Base-by-base conservation (phyloP, 2,113 vertebrate species). In the Oxyura jamaicensis region DNA sequence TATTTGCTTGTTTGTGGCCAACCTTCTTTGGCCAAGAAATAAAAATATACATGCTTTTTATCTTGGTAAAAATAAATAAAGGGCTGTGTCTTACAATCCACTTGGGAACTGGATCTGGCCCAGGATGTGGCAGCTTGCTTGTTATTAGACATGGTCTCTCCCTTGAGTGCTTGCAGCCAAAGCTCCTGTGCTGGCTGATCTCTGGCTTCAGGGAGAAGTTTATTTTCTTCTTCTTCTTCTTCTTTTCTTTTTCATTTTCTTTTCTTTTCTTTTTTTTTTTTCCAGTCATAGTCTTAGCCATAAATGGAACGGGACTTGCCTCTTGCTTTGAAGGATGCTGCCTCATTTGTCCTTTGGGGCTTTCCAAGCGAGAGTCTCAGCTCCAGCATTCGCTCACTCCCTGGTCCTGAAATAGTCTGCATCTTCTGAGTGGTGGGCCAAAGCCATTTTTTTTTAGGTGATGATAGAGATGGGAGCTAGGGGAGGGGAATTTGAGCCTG, bases 161-260 rank as follows among this genome's bases (percentile, higher is more conserved):
- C 39, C 65, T 72, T 0, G 3, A 86, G 35, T 50, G 17, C 62
- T 91, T 5, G 1, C 56, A 91, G 81, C 62, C 73, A 89, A 58
- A 91, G 62, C 94, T 95, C 91, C 91, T 92, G 91, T 93, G 82
- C 71, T 95, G 91, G 86, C 89, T 92, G 86, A 79, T 68, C 66
- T 68, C 58, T 8, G 20, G 35, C 52, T 72, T 83, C 6, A 23
- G 36, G 68, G 78, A 63, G 86, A 69, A 81, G 41, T 83, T 91
- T 74, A 50, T 55, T 74, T 82, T n/a, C 29, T 67, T 29, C 41
- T 44, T 46, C 16, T 50, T 52, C 3, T 28, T 10, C 15, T 39
- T 28, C 44, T n/a, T 33, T 19, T 29, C 29, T 60, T 58, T 5
- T 6, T 39, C 26, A n/a, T n/a, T n/a, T n/a, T n/a, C n/a, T n/a